Base-by-base conservation (phyloP, 2,113 vertebrate species). In the Xiphophorus couchianus region DNA sequence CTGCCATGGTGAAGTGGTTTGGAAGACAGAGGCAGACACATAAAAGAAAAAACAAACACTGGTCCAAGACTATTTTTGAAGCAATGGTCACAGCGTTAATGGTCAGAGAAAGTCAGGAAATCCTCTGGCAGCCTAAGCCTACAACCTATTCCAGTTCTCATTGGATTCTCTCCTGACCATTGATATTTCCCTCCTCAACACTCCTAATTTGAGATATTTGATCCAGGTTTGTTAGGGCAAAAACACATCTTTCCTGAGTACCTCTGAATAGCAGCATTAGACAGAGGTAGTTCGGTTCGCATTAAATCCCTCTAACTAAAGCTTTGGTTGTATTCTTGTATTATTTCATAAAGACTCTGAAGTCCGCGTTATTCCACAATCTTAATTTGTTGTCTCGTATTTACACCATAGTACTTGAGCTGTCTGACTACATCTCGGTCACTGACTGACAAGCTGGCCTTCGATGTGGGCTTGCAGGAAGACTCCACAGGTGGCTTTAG, bases 391-490 rank as follows among this genome's bases (percentile, higher is more conserved):
- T 42, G 1, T 78, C 39, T 11, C 10, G 58, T 80, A 25, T 77
- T 63, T 71, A 14, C 71, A 25, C 58, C 74, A 60, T 89, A 98
- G 97, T 98, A 98, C 73, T 90, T 98, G 83, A 94, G 96, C 90
- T 98, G 97, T 83, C 92, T 98, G 83, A 97, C 96, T 1, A 98
- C 96, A 12, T 98, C 97, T 0, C 95, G 97, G 19, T 98, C 97
- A 9, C 92, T 97, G 81, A 98, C 96, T 0, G 97, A 98, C 93
- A 98, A 98, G 85, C 82, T 98, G 89, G 96, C 97, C 33, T 98
- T 98, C 54, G 97, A 98, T 9, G 97, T 98, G 75, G 97, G 97
- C 61, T 89, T 98, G 58, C 97, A 97, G 82, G 96, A 97, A 73
- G 96, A 98, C 62, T 96, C 96, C 9, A 95, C 95, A 94, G 97